Evolutionary conservation across 2,113 vertebrate genomes (phyloP), one percentile per base, ranked within the genome.

Genomic region (Corythornis cristatus): DNA sequence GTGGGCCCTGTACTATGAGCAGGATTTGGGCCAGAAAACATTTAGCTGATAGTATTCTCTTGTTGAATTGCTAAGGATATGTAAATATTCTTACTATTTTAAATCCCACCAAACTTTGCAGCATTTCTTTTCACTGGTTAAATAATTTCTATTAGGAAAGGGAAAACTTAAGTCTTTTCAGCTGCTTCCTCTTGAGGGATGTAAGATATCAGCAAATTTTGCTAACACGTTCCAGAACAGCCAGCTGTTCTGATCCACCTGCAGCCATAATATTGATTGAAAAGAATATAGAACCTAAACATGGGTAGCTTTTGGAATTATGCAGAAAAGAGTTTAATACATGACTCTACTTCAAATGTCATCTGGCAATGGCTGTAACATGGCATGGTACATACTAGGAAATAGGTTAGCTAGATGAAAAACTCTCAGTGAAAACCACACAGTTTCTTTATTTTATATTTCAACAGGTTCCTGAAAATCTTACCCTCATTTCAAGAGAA

Each of bases 181-280:
- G 94, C 86, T 96, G 94, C 84, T 95, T 97, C 90, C 90, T 97
- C 95, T 97, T 91, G 94, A 97, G 91, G 70, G 72, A 93, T 93
- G 72, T 81, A 94, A 94, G 88, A 91, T 96, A 94, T 88, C 95
- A 91, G 88, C 91, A 91, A 88, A 94, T 96, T 96, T 92, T 96
- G 81, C 91, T 95, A 95, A 93, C 77, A 73, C 1, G 5, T 92
- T 96, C 88, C 94, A 95, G 92, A 95, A 80, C 90, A 96, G 82
- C 91, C 97, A 96, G 96, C 96, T 97, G 95, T 96, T 97, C 78
- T 86, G 67, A 82, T 42, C 95, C 97, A 96, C 95, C 96, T 97
- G 97, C 94, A 96, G 90, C 86, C 74, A 46, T 95, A 95, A 95
- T 92, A 95, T 67, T 95, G 96, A 95, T 89, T 91, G 93, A 94